Evolutionary conservation across 2,113 vertebrate genomes (phyloP).

Genomic region (Abramis brama): DNA sequence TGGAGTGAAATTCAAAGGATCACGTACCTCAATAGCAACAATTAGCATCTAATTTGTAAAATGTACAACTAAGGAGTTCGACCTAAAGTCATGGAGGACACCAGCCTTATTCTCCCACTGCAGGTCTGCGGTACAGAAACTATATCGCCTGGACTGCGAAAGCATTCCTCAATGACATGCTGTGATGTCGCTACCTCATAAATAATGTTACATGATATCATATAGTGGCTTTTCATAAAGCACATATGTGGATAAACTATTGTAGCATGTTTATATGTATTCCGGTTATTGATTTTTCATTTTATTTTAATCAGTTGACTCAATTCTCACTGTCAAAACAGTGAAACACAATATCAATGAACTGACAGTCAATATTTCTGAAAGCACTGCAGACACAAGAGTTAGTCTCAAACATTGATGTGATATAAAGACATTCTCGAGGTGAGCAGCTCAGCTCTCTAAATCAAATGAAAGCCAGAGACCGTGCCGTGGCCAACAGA

Average conservation of each 20-base stretch:
- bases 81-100: neutral
- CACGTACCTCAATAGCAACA: neutral
- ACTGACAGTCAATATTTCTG: neutral
- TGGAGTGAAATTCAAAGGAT: neutral
- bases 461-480: constrained; percentile 78
- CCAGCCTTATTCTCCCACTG: constrained; percentile 45
- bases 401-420: neutral
- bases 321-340: neutral
- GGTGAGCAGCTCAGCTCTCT: constrained; percentile 56
- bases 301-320: neutral
- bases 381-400: neutral
- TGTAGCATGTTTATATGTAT: neutral
- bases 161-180: constrained; percentile 52
- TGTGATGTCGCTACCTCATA: constrained; percentile 59
- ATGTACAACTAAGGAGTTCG: neutral
- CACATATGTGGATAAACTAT: constrained; percentile 2
- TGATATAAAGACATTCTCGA: constrained; percentile 55
- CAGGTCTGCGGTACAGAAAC: constrained; percentile 15
- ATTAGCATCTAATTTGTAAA: neutral
- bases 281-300: neutral
- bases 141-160: constrained; percentile 1
- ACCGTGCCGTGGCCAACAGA: constrained; percentile 66
- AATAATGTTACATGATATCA: constrained; percentile 60
- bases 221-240: constrained; percentile 49
- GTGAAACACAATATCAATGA: neutral